phyloP scores from a whole-genome alignment of 2,797 vertebrate species.

The Ctenochaetus hawaiiensis region DNA sequence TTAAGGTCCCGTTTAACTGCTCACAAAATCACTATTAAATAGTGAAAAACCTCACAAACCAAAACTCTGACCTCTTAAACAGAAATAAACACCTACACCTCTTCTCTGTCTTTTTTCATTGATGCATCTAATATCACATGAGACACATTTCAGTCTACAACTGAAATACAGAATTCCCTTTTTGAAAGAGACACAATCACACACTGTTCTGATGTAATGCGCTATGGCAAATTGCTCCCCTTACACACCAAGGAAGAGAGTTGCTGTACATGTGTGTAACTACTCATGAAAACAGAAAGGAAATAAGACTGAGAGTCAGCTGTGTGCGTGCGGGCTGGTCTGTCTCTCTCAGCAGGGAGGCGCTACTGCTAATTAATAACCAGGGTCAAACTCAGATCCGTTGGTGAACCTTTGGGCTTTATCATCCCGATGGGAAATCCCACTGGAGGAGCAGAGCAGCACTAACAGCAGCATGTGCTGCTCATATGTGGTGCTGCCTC shows the following conservation, averaged over 20 bases:
- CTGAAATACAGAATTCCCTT: slow-evolving; percentile 45
- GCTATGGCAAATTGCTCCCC: slow-evolving; percentile 70
- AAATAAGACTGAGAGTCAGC: slow-evolving; percentile 25
- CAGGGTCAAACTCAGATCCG: slow-evolving; percentile 65
- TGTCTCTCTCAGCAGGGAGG: slow-evolving; percentile 57
- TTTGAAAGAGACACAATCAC: slow-evolving; percentile 58
- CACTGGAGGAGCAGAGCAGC: slow-evolving; percentile 48
- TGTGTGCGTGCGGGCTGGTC: slow-evolving; percentile 34
- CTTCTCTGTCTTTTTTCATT: slow-evolving; percentile 48
- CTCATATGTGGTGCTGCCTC: slow-evolving; percentile 56
- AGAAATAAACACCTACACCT: slow-evolving; percentile 20
- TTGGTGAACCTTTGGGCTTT: slow-evolving; percentile 58
- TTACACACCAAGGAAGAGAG: slow-evolving; percentile 37
- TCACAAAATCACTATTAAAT: slow-evolving; percentile 11
- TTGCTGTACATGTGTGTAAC: slow-evolving; percentile 13
- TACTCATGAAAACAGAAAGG: slow-evolving; percentile 35
- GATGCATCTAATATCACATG: slow-evolving; percentile 45
- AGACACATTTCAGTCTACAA: slow-evolving; percentile 57
- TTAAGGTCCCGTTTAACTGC: neutral
- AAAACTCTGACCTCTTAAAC: slow-evolving; percentile 4
- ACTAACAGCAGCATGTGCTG: slow-evolving; percentile 60
- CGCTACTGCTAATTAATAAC: slow-evolving; percentile 74
- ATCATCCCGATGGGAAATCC: slow-evolving; percentile 66
- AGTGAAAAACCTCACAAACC: slow-evolving; percentile 1
- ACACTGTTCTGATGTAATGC: slow-evolving; percentile 76